Base-by-base conservation (phyloP, 2,113 vertebrate genomes). In the Hemiscyllium ocellatum region DNA sequence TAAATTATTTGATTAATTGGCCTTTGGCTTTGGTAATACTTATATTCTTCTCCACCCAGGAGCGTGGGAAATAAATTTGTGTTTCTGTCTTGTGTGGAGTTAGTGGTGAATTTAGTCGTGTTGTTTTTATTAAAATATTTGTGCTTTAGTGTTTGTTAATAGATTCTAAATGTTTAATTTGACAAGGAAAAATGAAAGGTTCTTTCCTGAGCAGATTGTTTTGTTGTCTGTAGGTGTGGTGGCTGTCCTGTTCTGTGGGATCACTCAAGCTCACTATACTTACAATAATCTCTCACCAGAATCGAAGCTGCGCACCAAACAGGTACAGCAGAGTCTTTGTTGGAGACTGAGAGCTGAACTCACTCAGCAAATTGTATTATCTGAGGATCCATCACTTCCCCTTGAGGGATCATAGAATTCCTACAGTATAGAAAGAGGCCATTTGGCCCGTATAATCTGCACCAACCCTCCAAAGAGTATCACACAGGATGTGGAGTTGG, bases 211-310 rank as follows among this genome's bases (percentile, higher is more conserved):
- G 33, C 7, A 8, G 2, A 33, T 76, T 87, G 2, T 1, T 24
- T 89, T 89, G 86, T 22, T 89, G 86, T 24, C 96, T 66, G 4
- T 97, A 99, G 99, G 99, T 96, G 99, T 99, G 96, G 99, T 99
- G 89, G 98, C 99, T 0, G 99, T 99, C 13, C 97, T 99, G 96
- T 99, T 99, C 96, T 99, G 99, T 94, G 99, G 99, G 95, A 99
- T 99, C 96, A 99, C 99, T 1, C 99, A 99, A 96, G 99, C 99
- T 33, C 99, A 99, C 97, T 99, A 99, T 96, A 99, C 99, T 17
- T 99, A 98, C 96, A 99, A 99, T 97, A 99, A 99, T 97, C 97
- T 99, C 96, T 99, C 99, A 24, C 98, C 98, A 15, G 99, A 99
- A 96, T 99, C 99, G 66, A 98, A 99, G 96, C 98, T 98, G 96